Conservation (phyloP, 1,140 invertebrate species). For the Triops cancriformis region DNA sequence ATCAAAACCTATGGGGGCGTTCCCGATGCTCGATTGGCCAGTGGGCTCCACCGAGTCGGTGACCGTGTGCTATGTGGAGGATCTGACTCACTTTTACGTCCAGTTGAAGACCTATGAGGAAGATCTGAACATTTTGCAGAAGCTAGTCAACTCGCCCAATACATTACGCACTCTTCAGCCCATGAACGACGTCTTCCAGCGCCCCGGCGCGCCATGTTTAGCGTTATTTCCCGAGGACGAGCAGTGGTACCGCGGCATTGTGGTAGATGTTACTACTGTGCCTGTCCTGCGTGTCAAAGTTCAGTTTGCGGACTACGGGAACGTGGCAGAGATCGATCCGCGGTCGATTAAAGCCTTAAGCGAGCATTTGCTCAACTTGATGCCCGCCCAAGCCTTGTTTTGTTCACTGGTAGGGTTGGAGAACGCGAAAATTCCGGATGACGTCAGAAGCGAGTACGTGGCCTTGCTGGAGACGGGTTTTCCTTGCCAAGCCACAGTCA, state of each 20-base stretch:
- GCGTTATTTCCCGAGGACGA: constrained; percentile 63
- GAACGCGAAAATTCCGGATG: neutral
- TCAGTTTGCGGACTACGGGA: constrained; percentile 74
- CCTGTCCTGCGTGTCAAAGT: constrained; percentile 52
- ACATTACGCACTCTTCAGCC: neutral
- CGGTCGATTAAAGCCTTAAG: neutral
- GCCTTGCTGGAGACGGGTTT: neutral
- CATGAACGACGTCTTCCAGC: neutral
- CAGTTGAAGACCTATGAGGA: neutral
- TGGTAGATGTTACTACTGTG: constrained; percentile 55
- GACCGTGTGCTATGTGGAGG: neutral
- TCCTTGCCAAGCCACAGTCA: neutral
- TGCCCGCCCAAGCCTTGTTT: neutral
- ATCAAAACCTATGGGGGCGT: neutral
- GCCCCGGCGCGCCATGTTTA: constrained; percentile 52
- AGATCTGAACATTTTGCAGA: neutral
- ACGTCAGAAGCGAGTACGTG: neutral
- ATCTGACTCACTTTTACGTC: neutral
- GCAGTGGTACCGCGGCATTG: constrained; percentile 67
- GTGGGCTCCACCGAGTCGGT: neutral
- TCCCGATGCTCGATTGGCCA: neutral
- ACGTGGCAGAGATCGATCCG: constrained; percentile 38
- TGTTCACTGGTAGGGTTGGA: neutral
- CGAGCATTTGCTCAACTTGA: neutral
- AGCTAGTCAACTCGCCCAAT: neutral